Conservation (phyloP, 2,113 vertebrate species). For the Macrotis lagotis region DNA sequence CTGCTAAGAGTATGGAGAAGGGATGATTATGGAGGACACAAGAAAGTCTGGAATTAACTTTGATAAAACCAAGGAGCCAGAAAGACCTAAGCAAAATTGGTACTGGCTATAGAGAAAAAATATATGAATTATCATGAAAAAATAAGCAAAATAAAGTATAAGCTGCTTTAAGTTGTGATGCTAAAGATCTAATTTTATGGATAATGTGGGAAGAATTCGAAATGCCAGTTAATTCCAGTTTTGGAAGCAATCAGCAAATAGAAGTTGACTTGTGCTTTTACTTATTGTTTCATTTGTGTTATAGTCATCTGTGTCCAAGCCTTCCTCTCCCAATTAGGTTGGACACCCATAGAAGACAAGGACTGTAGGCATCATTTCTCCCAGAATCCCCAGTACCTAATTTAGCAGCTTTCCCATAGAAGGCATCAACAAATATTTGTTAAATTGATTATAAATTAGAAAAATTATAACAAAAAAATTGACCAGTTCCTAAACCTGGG, state of each 20-base stretch:
- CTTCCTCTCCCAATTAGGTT: not conserved
- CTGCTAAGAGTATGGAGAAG: not conserved
- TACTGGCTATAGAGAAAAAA: not conserved
- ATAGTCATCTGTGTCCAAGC: not conserved
- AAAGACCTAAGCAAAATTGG: not conserved
- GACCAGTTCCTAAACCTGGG: not conserved
- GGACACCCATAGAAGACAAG: not conserved
- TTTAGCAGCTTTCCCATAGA: not conserved
- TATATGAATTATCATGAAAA: not conserved
- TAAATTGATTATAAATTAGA: not conserved
- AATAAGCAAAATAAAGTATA: not conserved
- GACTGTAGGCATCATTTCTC: not conserved
- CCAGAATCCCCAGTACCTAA: not conserved
- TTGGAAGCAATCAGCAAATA: not conserved
- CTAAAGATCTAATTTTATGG: conserved; percentile 33
- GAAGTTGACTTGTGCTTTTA: not conserved
- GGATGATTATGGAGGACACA: not conserved
- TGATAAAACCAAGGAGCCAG: not conserved
- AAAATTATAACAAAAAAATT: not conserved
- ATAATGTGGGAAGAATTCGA: conserved; percentile 44
- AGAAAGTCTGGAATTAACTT: not conserved
- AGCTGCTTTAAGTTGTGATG: not conserved
- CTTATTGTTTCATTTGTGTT: not conserved
- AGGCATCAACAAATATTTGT: not conserved
- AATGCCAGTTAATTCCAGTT: conserved; percentile 28